These are phyloP conservation scores for Calameuta idolon DNA, from an alignment of 2,888 invertebrate genomes.

Conservation along the genomic window DNA sequence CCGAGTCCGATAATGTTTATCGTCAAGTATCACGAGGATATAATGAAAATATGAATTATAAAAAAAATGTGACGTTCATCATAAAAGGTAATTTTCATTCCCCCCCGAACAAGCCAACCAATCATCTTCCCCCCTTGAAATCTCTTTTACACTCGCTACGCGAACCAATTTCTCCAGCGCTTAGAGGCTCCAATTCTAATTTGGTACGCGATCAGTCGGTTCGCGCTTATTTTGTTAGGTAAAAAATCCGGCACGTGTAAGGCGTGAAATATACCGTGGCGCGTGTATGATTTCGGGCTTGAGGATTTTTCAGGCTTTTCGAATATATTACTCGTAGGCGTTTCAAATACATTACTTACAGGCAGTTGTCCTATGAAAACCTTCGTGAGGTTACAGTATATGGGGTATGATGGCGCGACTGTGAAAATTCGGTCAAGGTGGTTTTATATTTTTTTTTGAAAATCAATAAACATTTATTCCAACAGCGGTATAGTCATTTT, in stretches of 20 bases:
- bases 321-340: neutral
- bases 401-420: neutral
- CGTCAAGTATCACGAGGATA: neutral
- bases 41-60: neutral
- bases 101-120: neutral
- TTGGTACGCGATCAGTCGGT: neutral
- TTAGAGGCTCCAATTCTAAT: neutral
- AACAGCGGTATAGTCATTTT: neutral
- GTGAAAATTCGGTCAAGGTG: neutral
- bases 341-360: neutral
- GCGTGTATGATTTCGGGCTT: neutral
- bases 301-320: neutral
- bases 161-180: neutral
- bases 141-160: neutral
- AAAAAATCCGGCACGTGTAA: neutral
- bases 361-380: neutral
- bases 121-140: neutral
- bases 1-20: neutral
- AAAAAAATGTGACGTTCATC: neutral
- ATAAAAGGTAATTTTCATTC: neutral
- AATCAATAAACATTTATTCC: neutral
- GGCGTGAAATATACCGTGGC: neutral
- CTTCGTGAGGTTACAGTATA: neutral
- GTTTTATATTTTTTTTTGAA: too few species aligned
- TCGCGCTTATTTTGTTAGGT: neutral